Conservation (phyloP, 2,113 vertebrate species). For the Sceloporus undulatus region DNA sequence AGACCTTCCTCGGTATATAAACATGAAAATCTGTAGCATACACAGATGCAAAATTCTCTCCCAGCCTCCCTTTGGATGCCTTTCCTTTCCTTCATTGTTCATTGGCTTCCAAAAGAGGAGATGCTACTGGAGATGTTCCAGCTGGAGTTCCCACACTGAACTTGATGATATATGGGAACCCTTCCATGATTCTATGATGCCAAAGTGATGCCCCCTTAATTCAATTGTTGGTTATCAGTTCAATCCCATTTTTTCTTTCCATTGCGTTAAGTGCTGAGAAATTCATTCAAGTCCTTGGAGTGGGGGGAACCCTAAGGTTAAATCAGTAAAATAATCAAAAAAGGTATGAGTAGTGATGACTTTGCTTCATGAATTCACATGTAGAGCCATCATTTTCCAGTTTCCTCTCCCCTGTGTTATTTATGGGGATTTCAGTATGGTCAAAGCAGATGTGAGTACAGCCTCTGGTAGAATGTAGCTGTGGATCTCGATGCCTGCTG, state of each 20-base stretch:
- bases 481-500: conserved; percentile 55
- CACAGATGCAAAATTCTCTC: too few species aligned
- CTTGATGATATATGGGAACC: too few species aligned
- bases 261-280: not conserved
- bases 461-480: conserved; percentile 59
- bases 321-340: not conserved
- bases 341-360: not conserved
- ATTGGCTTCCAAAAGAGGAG: too few species aligned
- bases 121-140: too few species aligned
- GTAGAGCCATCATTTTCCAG: not conserved
- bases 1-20: too few species aligned
- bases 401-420: not conserved
- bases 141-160: too few species aligned
- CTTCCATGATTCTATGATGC: not conserved
- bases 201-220: not conserved
- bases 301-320: not conserved
- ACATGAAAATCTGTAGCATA: too few species aligned
- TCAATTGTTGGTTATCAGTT: not conserved
- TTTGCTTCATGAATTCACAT: not conserved
- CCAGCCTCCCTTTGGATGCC: too few species aligned
- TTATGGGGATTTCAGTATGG: conserved; percentile 27
- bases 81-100: too few species aligned
- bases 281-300: not conserved
- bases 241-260: not conserved
- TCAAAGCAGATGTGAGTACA: conserved; percentile 33